Percentiles rank a stretch among this genome's conserved stretches.
Conservation (phyloP, 2,888 invertebrate genomes). For the Lasioglossum vierecki region DNA sequence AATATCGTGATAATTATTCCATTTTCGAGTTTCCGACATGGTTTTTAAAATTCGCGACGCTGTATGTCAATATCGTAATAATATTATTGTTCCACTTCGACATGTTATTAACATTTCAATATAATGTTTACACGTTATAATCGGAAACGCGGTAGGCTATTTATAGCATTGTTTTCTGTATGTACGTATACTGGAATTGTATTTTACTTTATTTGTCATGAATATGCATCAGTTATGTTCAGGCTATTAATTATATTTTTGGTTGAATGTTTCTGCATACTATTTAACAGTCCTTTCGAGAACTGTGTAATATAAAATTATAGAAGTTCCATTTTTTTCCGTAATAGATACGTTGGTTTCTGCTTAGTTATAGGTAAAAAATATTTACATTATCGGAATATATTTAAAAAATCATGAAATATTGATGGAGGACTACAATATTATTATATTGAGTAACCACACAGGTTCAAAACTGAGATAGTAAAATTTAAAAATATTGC, state of each 20-base stretch:
- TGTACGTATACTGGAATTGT: neutral
- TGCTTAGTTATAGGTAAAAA: no score
- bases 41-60: neutral
- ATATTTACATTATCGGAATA: no score
- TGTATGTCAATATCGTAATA: neutral
- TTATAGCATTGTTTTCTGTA: no score
- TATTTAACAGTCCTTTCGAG: neutral
- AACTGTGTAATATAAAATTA: neutral
- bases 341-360: neutral
- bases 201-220: neutral
- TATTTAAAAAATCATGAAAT: no score
- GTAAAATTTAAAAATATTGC: neutral
- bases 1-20: neutral
- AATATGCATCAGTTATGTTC: neutral
- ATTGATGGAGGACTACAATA: no score
- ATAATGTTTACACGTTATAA: neutral
- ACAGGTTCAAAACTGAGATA: no score
- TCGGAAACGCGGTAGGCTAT: neutral
- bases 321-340: neutral
- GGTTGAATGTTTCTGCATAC: neutral
- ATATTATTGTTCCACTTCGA: neutral
- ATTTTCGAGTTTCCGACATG: neutral
- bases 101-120: neutral
- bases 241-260: neutral
- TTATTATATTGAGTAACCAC: no score